Evolutionary conservation across 2,888 invertebrate species (phyloP).

Genomic region (Himalopsyche japonica): DNA sequence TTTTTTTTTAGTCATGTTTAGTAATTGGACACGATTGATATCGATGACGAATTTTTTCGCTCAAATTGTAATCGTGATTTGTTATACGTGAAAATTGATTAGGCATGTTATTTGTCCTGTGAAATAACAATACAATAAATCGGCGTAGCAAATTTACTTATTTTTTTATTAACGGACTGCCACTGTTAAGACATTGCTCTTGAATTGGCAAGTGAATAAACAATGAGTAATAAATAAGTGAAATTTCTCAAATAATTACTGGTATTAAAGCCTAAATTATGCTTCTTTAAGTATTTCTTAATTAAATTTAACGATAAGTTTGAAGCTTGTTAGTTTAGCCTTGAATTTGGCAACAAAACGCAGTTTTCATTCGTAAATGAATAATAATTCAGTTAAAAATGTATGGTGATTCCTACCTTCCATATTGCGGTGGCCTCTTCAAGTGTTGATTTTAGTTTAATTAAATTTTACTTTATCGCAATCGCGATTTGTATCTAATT

Average conservation of each 20-base stretch:
- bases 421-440: background rate
- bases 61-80: background rate
- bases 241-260: background rate
- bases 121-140: background rate
- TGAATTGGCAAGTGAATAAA: background rate
- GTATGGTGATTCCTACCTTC: background rate
- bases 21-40: background rate
- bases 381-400: too few species aligned
- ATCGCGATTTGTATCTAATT: background rate
- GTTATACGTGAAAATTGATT: background rate
- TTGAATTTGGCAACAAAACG: background rate
- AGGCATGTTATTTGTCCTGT: background rate
- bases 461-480: background rate
- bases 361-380: background rate
- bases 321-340: background rate
- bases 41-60: background rate
- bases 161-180: background rate
- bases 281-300: background rate
- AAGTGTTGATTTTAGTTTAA: background rate
- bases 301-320: background rate
- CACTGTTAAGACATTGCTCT: background rate
- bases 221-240: background rate
- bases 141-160: background rate
- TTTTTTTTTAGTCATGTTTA: too few species aligned
- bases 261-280: background rate